These are phyloP conservation scores for Gila orcuttii DNA, from an alignment of 2,113 vertebrate species.

Conservation along the genomic window DNA sequence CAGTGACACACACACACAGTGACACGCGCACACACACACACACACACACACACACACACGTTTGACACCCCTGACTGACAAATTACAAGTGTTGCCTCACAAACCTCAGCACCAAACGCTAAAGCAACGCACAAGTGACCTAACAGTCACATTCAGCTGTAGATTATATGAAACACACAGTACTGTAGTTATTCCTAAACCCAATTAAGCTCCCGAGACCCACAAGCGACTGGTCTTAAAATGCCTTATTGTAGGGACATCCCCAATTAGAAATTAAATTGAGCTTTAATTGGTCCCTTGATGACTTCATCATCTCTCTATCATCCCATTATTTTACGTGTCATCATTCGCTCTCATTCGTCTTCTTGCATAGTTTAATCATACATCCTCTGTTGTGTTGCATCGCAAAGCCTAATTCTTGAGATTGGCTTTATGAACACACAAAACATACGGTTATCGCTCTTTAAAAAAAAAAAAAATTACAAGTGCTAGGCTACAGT, in stretches of 20 bases:
- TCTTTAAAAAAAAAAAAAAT: neutral
- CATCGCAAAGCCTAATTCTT: slow-evolving; percentile 54
- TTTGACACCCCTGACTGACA: neutral
- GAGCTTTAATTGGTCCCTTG: slow-evolving; percentile 65
- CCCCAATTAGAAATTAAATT: slow-evolving; percentile 61
- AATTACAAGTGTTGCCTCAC: neutral
- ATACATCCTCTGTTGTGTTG: slow-evolving; percentile 49
- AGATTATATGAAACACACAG: slow-evolving; percentile 38
- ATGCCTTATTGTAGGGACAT: slow-evolving; percentile 55
- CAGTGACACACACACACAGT: too few species aligned
- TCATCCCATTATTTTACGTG: slow-evolving; percentile 66
- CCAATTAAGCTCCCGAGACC: slow-evolving; percentile 57
- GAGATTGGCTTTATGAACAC: slow-evolving; percentile 55
- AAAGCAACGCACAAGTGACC: neutral
- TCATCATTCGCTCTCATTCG: slow-evolving; percentile 60
- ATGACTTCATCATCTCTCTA: slow-evolving; percentile 66
- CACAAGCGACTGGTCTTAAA: slow-evolving; percentile 53
- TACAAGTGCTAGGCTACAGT: neutral
- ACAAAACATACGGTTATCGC: neutral
- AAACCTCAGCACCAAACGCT: neutral
- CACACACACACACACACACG: neutral
- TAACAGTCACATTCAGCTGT: slow-evolving; percentile 22
- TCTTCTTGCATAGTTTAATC: slow-evolving; percentile 53
- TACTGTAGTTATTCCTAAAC: slow-evolving; percentile 46
- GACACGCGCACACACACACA: too few species aligned